A percentile compares a stretch with the other conserved stretches of the same genome.
Conservation (phyloP, 2,888 invertebrate genomes). For the Meloe dianella region DNA sequence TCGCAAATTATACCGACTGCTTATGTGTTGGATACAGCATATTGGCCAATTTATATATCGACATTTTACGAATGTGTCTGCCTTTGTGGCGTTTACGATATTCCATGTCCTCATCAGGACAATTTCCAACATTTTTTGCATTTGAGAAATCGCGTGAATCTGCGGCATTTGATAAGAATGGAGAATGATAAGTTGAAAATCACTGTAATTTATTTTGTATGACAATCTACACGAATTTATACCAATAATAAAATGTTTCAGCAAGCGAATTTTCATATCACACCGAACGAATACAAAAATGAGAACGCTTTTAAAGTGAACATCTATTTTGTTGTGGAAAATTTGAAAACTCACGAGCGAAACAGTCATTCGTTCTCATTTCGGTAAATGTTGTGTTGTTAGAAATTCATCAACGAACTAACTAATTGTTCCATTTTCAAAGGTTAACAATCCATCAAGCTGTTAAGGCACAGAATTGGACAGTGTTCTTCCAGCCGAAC, state of each 20-base stretch:
- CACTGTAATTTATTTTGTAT: not conserved
- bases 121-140: slow-evolving; percentile 13
- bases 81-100: slow-evolving; percentile 22
- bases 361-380: not conserved
- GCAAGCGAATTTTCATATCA: not conserved
- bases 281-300: not conserved
- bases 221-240: not conserved
- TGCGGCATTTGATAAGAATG: not conserved
- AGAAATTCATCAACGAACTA: too few relatives aligned
- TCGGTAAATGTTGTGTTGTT: not conserved
- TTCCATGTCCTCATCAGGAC: slow-evolving; percentile 19
- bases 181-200: not conserved
- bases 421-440: too few relatives aligned
- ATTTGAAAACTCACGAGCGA: not conserved
- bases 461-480: not conserved
- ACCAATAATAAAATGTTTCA: not conserved
- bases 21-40: slow-evolving; percentile 24
- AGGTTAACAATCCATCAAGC: not conserved
- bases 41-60: slow-evolving; percentile 24
- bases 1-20: slow-evolving; percentile 29
- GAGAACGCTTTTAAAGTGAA: not conserved
- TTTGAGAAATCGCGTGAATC: not conserved
- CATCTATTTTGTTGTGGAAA: not conserved
- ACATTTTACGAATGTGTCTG: slow-evolving; percentile 17
- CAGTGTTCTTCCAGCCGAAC: not conserved